Conservation (phyloP, 2,888 invertebrate species). For the Eupithecia centaureata region DNA sequence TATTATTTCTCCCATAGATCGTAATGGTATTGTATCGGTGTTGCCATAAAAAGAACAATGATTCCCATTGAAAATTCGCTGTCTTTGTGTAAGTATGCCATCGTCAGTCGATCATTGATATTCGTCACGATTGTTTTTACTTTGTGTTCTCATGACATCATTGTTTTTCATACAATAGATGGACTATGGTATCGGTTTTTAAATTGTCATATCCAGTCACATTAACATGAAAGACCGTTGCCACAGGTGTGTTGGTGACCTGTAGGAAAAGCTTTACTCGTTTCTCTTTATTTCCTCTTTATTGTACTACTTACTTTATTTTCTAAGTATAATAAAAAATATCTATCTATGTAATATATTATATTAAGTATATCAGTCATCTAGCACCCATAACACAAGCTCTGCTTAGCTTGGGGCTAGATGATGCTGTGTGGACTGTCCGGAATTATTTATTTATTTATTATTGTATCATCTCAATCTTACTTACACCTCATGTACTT, state of each 20-base stretch:
- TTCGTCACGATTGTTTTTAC: constrained; percentile 40
- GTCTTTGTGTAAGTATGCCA: constrained; percentile 38
- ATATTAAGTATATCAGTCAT: no score
- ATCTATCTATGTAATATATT: no score
- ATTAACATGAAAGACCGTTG: background rate
- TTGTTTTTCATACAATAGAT: constrained; percentile 5
- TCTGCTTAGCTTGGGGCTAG: no score
- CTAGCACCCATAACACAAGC: no score
- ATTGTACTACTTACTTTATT: no score
- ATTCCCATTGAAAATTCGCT: constrained; percentile 38
- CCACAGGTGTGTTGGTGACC: background rate
- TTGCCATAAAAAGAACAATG: constrained; percentile 40
- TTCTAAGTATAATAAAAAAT: no score
- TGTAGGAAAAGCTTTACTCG: background rate
- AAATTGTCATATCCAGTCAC: background rate
- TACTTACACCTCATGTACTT: no score
- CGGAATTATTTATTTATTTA: no score
- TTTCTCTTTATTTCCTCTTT: background rate
- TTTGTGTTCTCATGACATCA: constrained; percentile 23
- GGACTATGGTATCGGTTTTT: constrained; percentile 8
- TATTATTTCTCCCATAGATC: constrained; percentile 27
- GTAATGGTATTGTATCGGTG: constrained; percentile 25
- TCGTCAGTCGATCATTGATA: constrained; percentile 44
- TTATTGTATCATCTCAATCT: no score
- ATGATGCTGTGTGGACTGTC: no score